phyloP scores from a whole-genome alignment of 2,888 invertebrate species.

The Diplolepis rosae region DNA sequence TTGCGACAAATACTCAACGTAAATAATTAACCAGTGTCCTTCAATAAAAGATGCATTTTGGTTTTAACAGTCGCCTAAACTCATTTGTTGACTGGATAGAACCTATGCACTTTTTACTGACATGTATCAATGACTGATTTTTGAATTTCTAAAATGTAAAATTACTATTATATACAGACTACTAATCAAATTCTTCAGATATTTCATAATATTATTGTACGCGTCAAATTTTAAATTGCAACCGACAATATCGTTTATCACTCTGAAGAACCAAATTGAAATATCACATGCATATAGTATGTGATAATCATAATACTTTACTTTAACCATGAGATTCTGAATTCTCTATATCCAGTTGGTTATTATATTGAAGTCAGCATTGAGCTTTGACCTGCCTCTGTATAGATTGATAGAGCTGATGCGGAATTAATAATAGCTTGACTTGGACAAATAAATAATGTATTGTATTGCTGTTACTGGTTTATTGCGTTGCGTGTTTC shows the following conservation, averaged over 20 bases:
- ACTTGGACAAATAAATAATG: background rate
- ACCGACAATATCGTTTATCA: too few relatives aligned
- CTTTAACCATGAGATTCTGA: too few relatives aligned
- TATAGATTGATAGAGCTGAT: background rate
- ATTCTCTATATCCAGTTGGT: too few relatives aligned
- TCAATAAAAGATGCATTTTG: background rate
- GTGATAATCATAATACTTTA: too few relatives aligned
- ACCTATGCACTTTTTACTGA: background rate
- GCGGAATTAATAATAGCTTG: background rate
- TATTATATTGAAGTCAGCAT: background rate
- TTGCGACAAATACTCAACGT: background rate
- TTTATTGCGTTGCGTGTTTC: background rate
- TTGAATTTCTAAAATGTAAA: too few relatives aligned
- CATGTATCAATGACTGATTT: background rate
- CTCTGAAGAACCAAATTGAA: too few relatives aligned
- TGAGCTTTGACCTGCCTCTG: slow-evolving; percentile 2
- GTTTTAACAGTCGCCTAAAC: background rate
- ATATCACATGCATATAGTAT: too few relatives aligned
- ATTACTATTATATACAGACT: too few relatives aligned
- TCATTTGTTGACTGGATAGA: background rate
- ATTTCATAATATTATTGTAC: too few relatives aligned
- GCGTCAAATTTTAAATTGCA: too few relatives aligned
- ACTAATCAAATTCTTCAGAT: too few relatives aligned
- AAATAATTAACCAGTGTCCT: slow-evolving; percentile 13
- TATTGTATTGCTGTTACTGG: background rate